Evolutionary conservation across 1,140 invertebrate genomes (phyloP), one percentile per base, ranked within the genome.

Genomic region (Rhyacophila brunnea): DNA sequence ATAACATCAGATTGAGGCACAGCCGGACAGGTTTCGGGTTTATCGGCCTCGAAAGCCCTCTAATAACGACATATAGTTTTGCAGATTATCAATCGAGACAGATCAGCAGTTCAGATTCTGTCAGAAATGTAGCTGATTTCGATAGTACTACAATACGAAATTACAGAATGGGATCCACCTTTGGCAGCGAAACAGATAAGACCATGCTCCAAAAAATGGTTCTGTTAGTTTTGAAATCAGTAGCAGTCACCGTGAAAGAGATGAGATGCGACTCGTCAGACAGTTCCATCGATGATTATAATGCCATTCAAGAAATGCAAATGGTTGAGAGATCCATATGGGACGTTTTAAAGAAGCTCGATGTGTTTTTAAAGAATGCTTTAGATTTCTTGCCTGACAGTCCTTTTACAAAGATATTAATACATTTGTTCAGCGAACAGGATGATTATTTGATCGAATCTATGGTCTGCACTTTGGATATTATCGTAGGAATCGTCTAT

Each of bases 401-500:
- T 63, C 87, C 89, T 18, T 83, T 94, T 48, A 90, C 90, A 6
- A 91, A 93, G 73, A 93, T 92, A 81, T 81, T 94, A 48, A 89
- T 95, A 40, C 89, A 91, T 69, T 75, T 95, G 38, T 94, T 95
- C 69, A 86, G 87, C 63, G 91, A 95, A 74, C 92, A 95, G 73
- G 92, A 95, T 71, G 92, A 95, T 71, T 91, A 91, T 64, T 71
- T 95, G 48, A 89, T 95, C 18, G 93, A 95, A 78, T 88, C 89
- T n/a, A 92, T 95, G 90, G 88, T 95, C 1, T 95, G 92, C 73
- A 91, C 89, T 36, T 73, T 95, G 23, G 92, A 95, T 71, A 91
- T 93, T 19, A 90, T 88, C 3, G 86, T 90, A 38, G 91, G 90
- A 45, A 84, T 93, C 15, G 90, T 89, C 18, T 90, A 90, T 68